Base-by-base conservation (phyloP, 2,113 vertebrate genomes). In the Nestor notabilis region DNA sequence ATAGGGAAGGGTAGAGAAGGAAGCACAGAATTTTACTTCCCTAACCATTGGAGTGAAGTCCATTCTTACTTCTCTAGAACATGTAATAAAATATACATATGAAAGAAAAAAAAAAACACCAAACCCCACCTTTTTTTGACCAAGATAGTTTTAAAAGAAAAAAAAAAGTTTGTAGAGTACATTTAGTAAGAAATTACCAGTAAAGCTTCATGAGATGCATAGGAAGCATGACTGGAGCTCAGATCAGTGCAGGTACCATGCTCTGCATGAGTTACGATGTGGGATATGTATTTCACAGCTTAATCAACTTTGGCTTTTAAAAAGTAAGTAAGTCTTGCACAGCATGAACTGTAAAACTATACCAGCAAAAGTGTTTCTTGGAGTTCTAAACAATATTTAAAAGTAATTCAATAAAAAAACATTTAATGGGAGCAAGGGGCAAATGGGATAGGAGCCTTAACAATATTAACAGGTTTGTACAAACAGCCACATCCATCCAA, bases 401-500 rank as follows among this genome's bases (percentile, higher is more conserved):
- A 87, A 93, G 44, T 69, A 91, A 96, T 91, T 96, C 86, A 84
- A 53, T 95, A 82, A 87, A 68, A 93, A 89, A 82, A 17, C 39
- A 84, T 79, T 91, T 84, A 94, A 94, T 65, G 52, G 79, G 60
- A 92, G 39, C 46, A 89, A 86, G 50, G n/a, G 76, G 43, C 55
- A 93, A 94, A 95, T 55, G 63, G 92, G 78, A 91, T 63, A 92
- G 85, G 53, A 94, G 68, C 63, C 71, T 90, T 96, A 96, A 96
- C 71, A 94, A 95, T 90, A 94, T 94, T 95, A 96, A 94, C 92
- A 94, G 93, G 47, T 93, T 92, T 96, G 70, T 43, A 89, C 39
- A 93, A 97, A 92, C 55, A 90, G 74, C 83, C 76, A 84, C 10
- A 4, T 88, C 55, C 52, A 96, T 92, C 69, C 83, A 92, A 87